Conservation (phyloP, 2,888 invertebrate genomes). For the Tachina fera region DNA sequence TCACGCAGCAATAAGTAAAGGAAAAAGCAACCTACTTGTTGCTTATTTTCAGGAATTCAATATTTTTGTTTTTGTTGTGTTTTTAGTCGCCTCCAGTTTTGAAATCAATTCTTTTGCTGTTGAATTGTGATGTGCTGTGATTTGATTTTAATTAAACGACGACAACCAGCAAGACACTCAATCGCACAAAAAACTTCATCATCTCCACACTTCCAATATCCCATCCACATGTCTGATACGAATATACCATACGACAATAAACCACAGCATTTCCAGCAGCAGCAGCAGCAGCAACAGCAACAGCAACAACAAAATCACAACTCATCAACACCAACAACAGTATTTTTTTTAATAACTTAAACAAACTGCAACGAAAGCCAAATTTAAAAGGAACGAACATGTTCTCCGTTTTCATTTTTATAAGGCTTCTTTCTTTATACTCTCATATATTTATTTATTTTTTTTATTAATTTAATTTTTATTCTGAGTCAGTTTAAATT, state of each 20-base stretch:
- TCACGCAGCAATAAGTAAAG: conserved; percentile 3
- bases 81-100: conserved; percentile 22
- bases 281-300: too few relatives aligned
- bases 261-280: conserved; percentile 26
- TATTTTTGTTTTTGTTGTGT: conserved; percentile 20
- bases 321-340: conserved; percentile 45
- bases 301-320: conserved; percentile 22
- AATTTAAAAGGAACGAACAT: conserved; percentile 45
- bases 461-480: conserved; percentile 46
- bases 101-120: conserved; percentile 54
- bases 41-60: conserved; percentile 38
- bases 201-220: conserved; percentile 25
- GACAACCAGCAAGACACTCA: conserved; percentile 34
- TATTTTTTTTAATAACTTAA: conserved; percentile 38
- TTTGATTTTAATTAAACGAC: conserved; percentile 69
- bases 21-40: neutral
- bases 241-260: conserved; percentile 4
- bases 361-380: conserved; percentile 50
- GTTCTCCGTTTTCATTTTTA: conserved; percentile 52
- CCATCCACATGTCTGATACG: neutral
- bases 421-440: conserved; percentile 65
- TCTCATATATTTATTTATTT: neutral
- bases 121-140: conserved; percentile 65
- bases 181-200: conserved; percentile 53
- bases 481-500: conserved; percentile 61